These are phyloP conservation scores for Lutraria rhynchaena DNA, from an alignment of 1,140 invertebrate species.

Conservation along the genomic window DNA sequence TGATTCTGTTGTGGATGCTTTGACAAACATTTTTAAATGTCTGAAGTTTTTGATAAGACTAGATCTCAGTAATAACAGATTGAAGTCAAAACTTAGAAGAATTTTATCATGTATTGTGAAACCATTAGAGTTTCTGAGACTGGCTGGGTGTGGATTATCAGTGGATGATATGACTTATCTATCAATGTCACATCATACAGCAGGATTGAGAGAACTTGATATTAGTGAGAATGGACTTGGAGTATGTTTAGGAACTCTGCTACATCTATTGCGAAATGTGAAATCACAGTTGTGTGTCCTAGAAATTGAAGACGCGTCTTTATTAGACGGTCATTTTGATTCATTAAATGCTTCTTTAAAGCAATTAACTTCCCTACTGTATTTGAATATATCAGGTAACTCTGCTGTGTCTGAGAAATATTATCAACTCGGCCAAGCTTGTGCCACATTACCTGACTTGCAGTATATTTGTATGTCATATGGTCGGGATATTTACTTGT, in stretches of 20 bases:
- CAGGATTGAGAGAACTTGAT: conserved; percentile 67
- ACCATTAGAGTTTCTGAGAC: conserved; percentile 67
- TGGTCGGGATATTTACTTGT: conserved; percentile 54
- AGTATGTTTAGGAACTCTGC: conserved; percentile 32
- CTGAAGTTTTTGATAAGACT: conserved; percentile 66
- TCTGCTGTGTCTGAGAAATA: conserved; percentile 19
- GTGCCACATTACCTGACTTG: conserved; percentile 22
- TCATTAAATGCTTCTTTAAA: conserved; percentile 38
- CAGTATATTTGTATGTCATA: conserved; percentile 60
- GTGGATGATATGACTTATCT: conserved; percentile 67
- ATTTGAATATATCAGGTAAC: conserved; percentile 63
- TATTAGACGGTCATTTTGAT: conserved; percentile 49
- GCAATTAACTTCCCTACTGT: conserved; percentile 47
- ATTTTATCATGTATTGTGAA: conserved; percentile 60
- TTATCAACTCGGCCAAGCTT: not conserved
- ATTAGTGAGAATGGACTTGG: conserved; percentile 73
- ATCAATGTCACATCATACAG: conserved; percentile 62
- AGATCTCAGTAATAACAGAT: conserved; percentile 75
- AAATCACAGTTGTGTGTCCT: conserved; percentile 56
- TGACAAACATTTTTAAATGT: conserved; percentile 56
- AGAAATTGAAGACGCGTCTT: conserved; percentile 63
- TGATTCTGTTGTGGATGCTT: conserved; percentile 43
- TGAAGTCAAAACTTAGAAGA: conserved; percentile 64
- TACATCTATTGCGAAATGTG: conserved; percentile 58
- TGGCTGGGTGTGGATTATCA: conserved; percentile 70